Percentiles rank a stretch among this genome's conserved stretches.
phyloP scores from a whole-genome alignment of 2,888 invertebrate species.

The Sipha maydis region DNA sequence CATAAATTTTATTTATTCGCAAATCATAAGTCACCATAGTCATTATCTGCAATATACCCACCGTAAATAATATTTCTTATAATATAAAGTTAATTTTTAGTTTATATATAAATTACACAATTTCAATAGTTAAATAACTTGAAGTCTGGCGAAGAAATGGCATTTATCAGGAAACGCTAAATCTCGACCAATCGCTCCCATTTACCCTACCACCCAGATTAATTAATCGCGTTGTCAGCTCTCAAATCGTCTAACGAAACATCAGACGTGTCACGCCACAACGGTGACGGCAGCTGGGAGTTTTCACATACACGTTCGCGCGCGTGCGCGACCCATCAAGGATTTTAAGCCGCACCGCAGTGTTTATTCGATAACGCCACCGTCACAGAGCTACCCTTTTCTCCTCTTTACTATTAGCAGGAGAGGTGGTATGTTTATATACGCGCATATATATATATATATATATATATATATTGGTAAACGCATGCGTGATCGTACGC shows the following conservation, averaged over 20 bases:
- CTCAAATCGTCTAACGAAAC: conserved; percentile 12
- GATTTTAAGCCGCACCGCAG: conserved; percentile 46
- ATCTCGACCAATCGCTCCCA: neutral
- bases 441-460: neutral
- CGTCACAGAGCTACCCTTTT: neutral
- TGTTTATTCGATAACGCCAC: conserved; percentile 51
- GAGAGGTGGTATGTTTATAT: neutral
- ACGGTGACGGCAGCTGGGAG: conserved; percentile 37
- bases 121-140: too few relatives aligned
- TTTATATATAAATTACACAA: too few relatives aligned
- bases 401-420: neutral
- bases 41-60: too few relatives aligned
- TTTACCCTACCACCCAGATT: neutral
- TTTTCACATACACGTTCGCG: conserved; percentile 27
- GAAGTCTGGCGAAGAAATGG: neutral
- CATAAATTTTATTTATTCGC: too few relatives aligned
- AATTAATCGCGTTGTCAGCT: conserved; percentile 26
- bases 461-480: neutral
- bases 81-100: too few relatives aligned
- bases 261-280: conserved; percentile 18
- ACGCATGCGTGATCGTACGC: neutral
- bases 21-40: too few relatives aligned
- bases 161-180: neutral
- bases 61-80: too few relatives aligned
- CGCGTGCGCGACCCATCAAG: neutral